Evolutionary conservation across 30 jellyfish, hydroid and myxozoan genomes (phyloP).

Genomic region (Turritopsis dohrnii): DNA sequence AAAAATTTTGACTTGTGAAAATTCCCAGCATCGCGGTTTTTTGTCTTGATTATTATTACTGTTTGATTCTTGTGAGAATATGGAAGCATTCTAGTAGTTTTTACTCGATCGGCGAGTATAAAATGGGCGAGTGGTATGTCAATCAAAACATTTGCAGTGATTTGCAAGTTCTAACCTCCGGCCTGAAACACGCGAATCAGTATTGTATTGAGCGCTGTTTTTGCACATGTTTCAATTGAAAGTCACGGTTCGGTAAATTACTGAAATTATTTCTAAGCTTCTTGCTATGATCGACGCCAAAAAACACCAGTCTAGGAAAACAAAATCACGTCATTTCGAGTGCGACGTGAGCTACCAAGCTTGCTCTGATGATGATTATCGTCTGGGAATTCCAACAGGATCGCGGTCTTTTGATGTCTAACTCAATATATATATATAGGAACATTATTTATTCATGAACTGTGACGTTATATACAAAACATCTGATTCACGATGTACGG

Average conservation of each 20-base stretch:
- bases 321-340: neutral
- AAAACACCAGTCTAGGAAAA: neutral
- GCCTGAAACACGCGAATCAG: neutral
- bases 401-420: neutral
- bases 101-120: no score
- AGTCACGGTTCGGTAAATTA: neutral
- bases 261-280: no score
- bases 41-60: no score
- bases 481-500: neutral
- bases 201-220: neutral
- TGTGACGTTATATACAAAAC: neutral
- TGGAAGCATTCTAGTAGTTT: no score
- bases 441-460: no score
- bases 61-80: no score
- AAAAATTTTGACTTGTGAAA: no score
- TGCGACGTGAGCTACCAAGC: neutral
- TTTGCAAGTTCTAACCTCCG: neutral
- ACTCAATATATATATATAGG: neutral
- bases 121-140: no score
- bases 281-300: neutral
- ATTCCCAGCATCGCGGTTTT: no score
- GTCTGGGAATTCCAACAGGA: neutral
- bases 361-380: neutral
- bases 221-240: neutral
- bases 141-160: no score